Evolutionary conservation across 2,797 vertebrate species (phyloP).

Genomic region (Mormyrus proboscirostris): DNA sequence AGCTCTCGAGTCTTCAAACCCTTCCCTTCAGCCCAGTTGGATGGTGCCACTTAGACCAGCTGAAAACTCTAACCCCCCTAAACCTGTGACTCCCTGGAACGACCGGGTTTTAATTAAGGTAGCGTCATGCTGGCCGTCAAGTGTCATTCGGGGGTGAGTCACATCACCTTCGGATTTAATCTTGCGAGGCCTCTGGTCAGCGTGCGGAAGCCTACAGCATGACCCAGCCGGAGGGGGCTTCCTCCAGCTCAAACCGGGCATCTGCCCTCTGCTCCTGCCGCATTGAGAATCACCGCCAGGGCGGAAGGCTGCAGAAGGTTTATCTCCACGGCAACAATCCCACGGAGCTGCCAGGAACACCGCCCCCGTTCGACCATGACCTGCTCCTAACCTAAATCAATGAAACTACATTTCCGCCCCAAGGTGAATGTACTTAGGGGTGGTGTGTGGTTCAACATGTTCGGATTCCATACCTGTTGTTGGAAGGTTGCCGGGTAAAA

Average conservation of each 20-base stretch:
- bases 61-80: not conserved
- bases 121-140: not conserved
- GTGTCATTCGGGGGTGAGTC: conserved; percentile 13
- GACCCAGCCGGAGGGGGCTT: not conserved
- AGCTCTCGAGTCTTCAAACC: not conserved
- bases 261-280: not conserved
- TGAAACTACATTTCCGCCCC: not conserved
- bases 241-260: not conserved
- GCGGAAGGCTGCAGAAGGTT: not conserved
- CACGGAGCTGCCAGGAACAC: not conserved
- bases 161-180: conserved; percentile 24
- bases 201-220: not conserved
- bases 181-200: not conserved
- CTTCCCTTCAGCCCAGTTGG: not conserved
- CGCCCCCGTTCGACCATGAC: not conserved
- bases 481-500: not conserved
- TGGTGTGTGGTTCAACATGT: not conserved
- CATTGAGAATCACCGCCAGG: not conserved
- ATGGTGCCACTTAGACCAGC: not conserved
- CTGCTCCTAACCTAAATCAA: not conserved
- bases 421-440: not conserved
- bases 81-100: not conserved
- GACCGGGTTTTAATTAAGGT: not conserved
- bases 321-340: not conserved
- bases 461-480: not conserved